Evolutionary conservation across 2,113 vertebrate genomes (phyloP), one percentile per base, ranked within the genome.

Genomic region (Vimba vimba): DNA sequence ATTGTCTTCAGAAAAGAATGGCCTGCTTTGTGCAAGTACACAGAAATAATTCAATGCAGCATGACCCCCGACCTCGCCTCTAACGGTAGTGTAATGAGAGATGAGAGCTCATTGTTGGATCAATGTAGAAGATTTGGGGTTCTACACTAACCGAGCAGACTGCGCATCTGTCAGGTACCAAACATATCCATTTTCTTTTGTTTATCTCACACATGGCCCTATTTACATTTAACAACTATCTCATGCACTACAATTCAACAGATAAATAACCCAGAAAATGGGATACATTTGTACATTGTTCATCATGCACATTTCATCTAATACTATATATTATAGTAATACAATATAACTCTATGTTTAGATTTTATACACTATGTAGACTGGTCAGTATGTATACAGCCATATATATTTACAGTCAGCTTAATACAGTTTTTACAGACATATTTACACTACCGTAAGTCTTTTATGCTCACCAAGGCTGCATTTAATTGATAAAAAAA

Each of bases 1-100:
- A 57, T 60, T 62, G 83, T 83, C 64, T 86, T 84, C n/a, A 69
- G 66, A 17, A 71, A 21, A 62, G 82, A 83, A 82, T 86, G 75
- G 27, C 23, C 19, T 43, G 43, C 79, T 83, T 83, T 88, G 84
- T 83, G 39, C 10, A 82, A 71, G 39, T 39, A 86, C 73, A 88
- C 79, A 73, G 52, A 43, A 11, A 81, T 83, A 82, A 84, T 86
- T 86, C 33, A 74, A 52, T 36, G 23, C n/a, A 83, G 25, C 4
- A 11, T 3, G 82, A 87, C 45, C 82, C 80, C 27, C 15, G 77
- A 87, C 68, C 82, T 87, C 45, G n/a, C 27, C 4, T 7, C 33
- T 25, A 73, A 43, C 27, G 66, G 12, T 45, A 74, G 30, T 27
- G 82, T 71, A 84, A 55, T 69, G 64, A 79, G 75, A 87, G 83